These are phyloP conservation scores for Silurus lanzhouensis DNA, from an alignment of 2,797 vertebrate genomes.

Conservation along the genomic window DNA sequence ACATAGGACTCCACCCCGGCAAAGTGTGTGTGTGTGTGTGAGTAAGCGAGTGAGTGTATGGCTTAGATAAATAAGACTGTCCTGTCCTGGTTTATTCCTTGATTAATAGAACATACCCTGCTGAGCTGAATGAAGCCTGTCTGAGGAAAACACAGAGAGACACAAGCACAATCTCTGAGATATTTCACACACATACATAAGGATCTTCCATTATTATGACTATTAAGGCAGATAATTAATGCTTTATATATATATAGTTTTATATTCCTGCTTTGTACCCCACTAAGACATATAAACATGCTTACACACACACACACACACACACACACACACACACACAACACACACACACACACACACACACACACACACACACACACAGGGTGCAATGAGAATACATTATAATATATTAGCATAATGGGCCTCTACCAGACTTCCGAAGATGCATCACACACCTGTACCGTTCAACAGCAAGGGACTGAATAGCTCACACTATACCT, in stretches of 20 bases:
- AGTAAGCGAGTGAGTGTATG: neutral
- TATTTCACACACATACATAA: neutral
- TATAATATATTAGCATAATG: slow-evolving; percentile 54
- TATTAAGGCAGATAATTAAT: too few relatives aligned
- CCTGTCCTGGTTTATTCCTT: neutral
- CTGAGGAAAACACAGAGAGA: neutral
- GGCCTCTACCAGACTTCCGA: slow-evolving; percentile 37
- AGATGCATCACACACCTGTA: slow-evolving; percentile 38
- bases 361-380: slow-evolving; percentile 38
- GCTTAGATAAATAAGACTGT: neutral
- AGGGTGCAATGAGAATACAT: slow-evolving; percentile 44
- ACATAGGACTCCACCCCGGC: neutral
- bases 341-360: slow-evolving; percentile 21
- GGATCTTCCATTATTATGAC: too few relatives aligned
- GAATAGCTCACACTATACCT: slow-evolving; percentile 46
- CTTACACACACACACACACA: neutral
- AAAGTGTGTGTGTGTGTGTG: neutral
- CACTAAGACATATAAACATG: too few relatives aligned
- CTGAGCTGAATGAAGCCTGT: neutral
- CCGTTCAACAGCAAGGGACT: slow-evolving; percentile 25
- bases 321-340: too few relatives aligned
- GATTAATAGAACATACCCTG: slow-evolving; percentile 6
- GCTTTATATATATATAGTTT: too few relatives aligned
- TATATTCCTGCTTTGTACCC: too few relatives aligned
- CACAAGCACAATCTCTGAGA: neutral